Evolutionary conservation across 2,113 vertebrate species (phyloP).

Genomic region (Microcebus ravelobensis): DNA sequence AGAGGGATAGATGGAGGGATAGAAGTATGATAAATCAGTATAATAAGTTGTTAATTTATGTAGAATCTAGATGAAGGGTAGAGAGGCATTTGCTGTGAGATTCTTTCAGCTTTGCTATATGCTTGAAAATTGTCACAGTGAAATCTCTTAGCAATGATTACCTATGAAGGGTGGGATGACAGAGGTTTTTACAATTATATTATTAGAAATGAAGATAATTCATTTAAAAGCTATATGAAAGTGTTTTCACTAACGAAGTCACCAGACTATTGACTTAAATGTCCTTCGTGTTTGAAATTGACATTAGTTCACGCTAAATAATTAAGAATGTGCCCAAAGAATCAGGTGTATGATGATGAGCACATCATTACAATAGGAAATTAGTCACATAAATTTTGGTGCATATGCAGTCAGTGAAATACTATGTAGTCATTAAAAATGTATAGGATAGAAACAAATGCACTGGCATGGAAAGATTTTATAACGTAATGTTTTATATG

Average conservation of each 20-base stretch:
- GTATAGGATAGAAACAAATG: background rate
- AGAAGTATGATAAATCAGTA: background rate
- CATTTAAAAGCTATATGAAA: background rate
- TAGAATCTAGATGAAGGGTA: background rate
- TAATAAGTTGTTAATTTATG: background rate
- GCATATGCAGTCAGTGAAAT: background rate
- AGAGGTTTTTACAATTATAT: background rate
- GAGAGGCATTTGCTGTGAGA: background rate
- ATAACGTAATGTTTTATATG: background rate
- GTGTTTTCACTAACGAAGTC: background rate
- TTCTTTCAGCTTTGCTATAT: background rate
- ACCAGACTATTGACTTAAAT: background rate
- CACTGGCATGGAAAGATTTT: background rate
- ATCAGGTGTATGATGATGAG: background rate
- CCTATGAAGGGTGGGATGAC: background rate
- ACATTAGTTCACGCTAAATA: background rate
- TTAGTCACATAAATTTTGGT: background rate
- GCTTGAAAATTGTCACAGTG: background rate
- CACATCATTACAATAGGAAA: background rate
- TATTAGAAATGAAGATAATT: constrained; percentile 19
- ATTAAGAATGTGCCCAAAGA: background rate
- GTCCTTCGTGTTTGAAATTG: background rate
- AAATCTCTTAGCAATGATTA: background rate
- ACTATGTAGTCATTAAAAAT: background rate
- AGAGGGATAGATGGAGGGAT: background rate